Evolutionary conservation across 2,797 vertebrate genomes (phyloP), one percentile per base, ranked within the genome.

Genomic region (Peromyscus aztecus): DNA sequence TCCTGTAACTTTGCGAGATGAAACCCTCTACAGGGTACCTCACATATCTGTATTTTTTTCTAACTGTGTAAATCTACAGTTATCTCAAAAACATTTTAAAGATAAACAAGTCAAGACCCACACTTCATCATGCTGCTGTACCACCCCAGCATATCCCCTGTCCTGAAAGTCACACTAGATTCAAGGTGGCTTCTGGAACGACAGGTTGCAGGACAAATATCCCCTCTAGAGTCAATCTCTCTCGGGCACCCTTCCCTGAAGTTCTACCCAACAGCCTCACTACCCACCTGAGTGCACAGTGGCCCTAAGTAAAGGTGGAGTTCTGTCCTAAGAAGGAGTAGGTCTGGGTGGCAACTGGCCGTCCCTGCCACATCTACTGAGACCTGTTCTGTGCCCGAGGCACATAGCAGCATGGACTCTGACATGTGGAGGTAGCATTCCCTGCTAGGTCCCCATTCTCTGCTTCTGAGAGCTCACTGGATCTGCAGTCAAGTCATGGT

Each of bases 31-130:
- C 78, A 94, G 43, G 31, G 6, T 6, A 75, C 3, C 17, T 37
- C 49, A 37, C n/a, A 80, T n/a, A 37, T 78, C 61, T 52, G 1
- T 65, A 13, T 78, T 76, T 88, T 94, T 49, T 89, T 85, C 67
- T 13, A 94, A 84, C 43, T 55, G n/a, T 29, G 57, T 52, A 76
- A 94, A 73, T 52, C 17, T 84, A 88, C 10, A 92, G 40, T 71
- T 40, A 75, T 61, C 71, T 90, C 80, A 46, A 71, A 40, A 93
- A 11, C 21, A 16, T 16, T 63, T 27, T n/a, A n/a, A 67, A 69
- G 57, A n/a, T 67, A 14, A 82, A 46, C 37, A 34, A 40, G 57
- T n/a, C 43, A 49, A 57, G 27, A 59, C 59, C 49, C 69, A 71
- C 1, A 21, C 19, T 78, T 71, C n/a, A 2, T 63, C n/a, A 37